These are phyloP conservation scores for Syngnathus acus DNA, from an alignment of 2,797 vertebrate species.

Conservation along the genomic window DNA sequence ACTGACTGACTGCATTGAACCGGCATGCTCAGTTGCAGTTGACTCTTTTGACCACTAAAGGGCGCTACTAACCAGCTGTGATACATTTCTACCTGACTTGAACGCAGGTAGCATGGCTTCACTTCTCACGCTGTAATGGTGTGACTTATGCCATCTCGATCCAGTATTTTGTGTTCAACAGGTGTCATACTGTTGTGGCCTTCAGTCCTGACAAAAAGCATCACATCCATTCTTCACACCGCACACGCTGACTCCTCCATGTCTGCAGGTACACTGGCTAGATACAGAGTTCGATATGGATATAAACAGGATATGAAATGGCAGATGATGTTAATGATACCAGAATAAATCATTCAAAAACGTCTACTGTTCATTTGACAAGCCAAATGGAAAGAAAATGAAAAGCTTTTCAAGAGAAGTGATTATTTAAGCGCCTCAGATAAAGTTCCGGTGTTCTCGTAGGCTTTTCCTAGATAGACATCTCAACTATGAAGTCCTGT, in stretches of 20 bases:
- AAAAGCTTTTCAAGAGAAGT: background rate
- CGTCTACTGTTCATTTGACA: no score
- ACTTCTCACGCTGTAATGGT: no score
- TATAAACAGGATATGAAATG: no score
- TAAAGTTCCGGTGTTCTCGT: background rate
- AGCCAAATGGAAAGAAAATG: no score
- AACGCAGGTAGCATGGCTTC: no score
- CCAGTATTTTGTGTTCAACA: constrained; percentile 18
- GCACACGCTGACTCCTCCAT: constrained; percentile 12
- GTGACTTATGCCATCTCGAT: no score
- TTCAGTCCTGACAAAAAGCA: constrained; percentile 20
- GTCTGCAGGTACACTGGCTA: constrained; percentile 33
- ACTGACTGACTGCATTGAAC: no score
- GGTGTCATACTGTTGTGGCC: constrained; percentile 52
- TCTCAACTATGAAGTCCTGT: background rate
- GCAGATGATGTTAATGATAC: no score
- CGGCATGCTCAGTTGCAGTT: background rate
- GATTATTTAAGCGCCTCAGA: background rate
- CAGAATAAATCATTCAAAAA: no score
- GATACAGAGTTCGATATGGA: no score
- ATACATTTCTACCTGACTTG: no score
- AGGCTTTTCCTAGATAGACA: background rate
- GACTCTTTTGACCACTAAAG: background rate
- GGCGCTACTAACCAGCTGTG: background rate
- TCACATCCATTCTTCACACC: constrained; percentile 18